Conservation (phyloP, 2,888 invertebrate genomes). For the Spodoptera picta region DNA sequence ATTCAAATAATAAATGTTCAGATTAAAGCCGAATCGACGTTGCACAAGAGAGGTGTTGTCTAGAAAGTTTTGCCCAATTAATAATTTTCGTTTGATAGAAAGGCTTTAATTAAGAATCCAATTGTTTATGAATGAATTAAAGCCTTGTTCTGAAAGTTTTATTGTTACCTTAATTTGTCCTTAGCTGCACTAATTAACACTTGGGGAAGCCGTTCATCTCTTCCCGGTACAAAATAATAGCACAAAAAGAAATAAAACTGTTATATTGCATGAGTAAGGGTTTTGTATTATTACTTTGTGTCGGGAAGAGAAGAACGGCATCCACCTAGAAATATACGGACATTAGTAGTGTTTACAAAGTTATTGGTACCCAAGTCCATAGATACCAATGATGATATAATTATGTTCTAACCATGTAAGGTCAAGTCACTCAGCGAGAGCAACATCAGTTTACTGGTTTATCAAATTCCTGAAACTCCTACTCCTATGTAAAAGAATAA, state of each 20-base stretch:
- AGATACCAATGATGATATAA: not conserved
- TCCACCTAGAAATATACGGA: not conserved
- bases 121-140: not conserved
- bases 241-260: too few relatives aligned
- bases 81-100: slow-evolving; percentile 13
- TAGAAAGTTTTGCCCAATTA: slow-evolving; percentile 35
- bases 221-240: not conserved
- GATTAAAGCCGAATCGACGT: not conserved
- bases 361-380: slow-evolving; percentile 17
- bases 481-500: slow-evolving; percentile 19
- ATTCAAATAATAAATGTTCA: not conserved
- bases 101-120: not conserved
- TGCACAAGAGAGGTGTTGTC: slow-evolving; percentile 20
- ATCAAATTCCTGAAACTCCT: slow-evolving; percentile 38
- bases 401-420: not conserved
- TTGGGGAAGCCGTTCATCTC: slow-evolving; percentile 5
- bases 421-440: too few relatives aligned
- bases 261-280: too few relatives aligned
- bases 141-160: not conserved
- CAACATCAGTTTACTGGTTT: not conserved
- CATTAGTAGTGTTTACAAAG: slow-evolving; percentile 9
- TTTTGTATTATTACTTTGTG: slow-evolving; percentile 5
- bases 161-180: slow-evolving; percentile 27
- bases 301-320: slow-evolving; percentile 11
- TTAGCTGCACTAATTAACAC: slow-evolving; percentile 17